These are phyloP conservation scores for Brachionus paranguensis DNA, from an alignment of 1,140 invertebrate genomes.

Conservation along the genomic window DNA sequence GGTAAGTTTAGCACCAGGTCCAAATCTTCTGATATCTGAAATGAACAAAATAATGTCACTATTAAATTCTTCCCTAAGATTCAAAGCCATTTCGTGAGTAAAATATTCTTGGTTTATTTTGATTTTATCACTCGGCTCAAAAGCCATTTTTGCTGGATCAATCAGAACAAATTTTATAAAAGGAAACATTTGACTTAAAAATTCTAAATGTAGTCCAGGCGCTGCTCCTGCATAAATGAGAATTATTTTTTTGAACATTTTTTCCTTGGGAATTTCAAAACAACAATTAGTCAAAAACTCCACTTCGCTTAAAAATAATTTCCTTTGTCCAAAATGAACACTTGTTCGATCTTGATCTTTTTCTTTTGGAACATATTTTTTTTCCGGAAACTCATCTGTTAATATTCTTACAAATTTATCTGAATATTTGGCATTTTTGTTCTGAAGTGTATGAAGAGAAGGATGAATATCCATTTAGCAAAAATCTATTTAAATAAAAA, in stretches of 20 bases:
- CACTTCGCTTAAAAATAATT: constrained; percentile 25
- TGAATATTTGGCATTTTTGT: neutral
- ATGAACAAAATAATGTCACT: neutral
- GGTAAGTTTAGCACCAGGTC: neutral
- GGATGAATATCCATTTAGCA: neutral
- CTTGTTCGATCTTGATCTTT: constrained; percentile 15
- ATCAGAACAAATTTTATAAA: neutral
- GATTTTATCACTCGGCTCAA: neutral
- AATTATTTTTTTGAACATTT: neutral
- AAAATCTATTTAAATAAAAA: neutral
- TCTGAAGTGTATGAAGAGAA: neutral
- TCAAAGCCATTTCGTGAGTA: neutral
- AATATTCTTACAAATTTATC: neutral
- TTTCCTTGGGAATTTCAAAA: neutral
- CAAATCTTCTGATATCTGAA: neutral
- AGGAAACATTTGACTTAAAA: constrained; percentile 19
- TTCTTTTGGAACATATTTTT: constrained; percentile 4
- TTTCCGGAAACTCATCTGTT: neutral
- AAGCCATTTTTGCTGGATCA: neutral
- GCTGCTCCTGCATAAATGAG: constrained; percentile 25
- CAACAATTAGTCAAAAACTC: neutral
- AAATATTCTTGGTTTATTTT: constrained; percentile 7
- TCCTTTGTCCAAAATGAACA: constrained; percentile 18
- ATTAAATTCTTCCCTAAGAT: neutral
- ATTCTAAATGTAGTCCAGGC: constrained; percentile 5